phyloP scores from a whole-genome alignment of 1,140 invertebrate species.

The Centruroides vittatus region DNA sequence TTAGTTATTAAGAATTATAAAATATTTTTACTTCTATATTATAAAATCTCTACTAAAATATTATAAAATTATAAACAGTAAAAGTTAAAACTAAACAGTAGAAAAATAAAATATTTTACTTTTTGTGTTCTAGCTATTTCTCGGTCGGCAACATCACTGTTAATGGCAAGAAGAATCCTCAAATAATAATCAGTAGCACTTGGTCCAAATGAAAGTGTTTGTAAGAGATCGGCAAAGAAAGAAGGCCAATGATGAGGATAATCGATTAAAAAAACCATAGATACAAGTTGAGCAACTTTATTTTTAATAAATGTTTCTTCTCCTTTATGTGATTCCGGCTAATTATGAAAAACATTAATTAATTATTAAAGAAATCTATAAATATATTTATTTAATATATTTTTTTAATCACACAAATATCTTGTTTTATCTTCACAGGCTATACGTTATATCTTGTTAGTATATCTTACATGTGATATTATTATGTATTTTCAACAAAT shows the following conservation, averaged over 20 bases:
- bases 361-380: no score
- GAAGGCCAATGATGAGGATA: constrained; percentile 37
- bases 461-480: no score
- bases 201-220: constrained; percentile 25
- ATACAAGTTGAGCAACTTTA: constrained; percentile 39
- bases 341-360: background rate
- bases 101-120: background rate
- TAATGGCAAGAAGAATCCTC: constrained; percentile 36
- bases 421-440: no score
- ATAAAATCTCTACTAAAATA: no score
- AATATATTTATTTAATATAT: no score
- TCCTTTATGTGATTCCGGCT: background rate
- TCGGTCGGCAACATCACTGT: constrained; percentile 29
- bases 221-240: constrained; percentile 38
- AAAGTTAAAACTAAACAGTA: no score
- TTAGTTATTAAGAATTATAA: no score
- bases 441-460: no score
- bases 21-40: no score
- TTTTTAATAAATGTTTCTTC: constrained; percentile 22
- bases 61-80: no score
- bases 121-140: constrained; percentile 18
- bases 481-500: no score
- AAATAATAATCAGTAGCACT: constrained; percentile 37
- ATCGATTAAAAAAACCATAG: constrained; percentile 37
- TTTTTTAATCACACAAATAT: no score